Base-by-base conservation (phyloP, 2,888 invertebrate genomes). In the Ctenicera cuprea region DNA sequence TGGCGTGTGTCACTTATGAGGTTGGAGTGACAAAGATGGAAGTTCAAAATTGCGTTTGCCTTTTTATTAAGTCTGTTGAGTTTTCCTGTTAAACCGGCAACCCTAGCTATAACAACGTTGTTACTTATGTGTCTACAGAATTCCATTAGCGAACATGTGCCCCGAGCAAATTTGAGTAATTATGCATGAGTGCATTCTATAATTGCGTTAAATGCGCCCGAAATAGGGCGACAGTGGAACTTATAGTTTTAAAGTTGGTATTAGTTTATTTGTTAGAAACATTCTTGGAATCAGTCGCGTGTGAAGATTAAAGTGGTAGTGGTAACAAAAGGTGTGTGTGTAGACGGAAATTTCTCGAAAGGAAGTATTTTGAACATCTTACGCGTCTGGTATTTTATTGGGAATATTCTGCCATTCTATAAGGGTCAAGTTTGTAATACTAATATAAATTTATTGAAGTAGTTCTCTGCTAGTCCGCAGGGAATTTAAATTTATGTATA, bases 11-110 rank as follows among this genome's bases (percentile, higher is more conserved):
- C 52, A 52, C 12, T 52, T 52, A 26, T 12, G 52, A 12, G 26
- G 3, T 26, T 26, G 12, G 12, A 5, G 9, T 4, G 3, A 12
- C 11, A 26, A 52, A 52, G 9, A 22, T 26, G 52, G 12, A 26
- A 52, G 52, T 22, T 12, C 16, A 33, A 57, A 57, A 57, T 57
- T 18, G 16, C 8, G 33, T 57, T 57, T 33, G 57, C 33, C 57
- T 33, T 57, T 33, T 57, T 57, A 57, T 57, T 57, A 57, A 57
- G 20, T 54, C 30, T 54, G 9, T 33, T 12, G 30, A 26, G 57
- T 57, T 57, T 37, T 22, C 52, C 18, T 20, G 52, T 5, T 26
- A 26, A 52, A 45, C 43, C 22, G 12, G 22, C 22, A 52, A 12
- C 26, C 26, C 26, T 5, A 26, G 26, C 2, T 26, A 26, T 52